Evolutionary conservation across 1,140 invertebrate genomes (phyloP).

Genomic region (Orussus abietinus): DNA sequence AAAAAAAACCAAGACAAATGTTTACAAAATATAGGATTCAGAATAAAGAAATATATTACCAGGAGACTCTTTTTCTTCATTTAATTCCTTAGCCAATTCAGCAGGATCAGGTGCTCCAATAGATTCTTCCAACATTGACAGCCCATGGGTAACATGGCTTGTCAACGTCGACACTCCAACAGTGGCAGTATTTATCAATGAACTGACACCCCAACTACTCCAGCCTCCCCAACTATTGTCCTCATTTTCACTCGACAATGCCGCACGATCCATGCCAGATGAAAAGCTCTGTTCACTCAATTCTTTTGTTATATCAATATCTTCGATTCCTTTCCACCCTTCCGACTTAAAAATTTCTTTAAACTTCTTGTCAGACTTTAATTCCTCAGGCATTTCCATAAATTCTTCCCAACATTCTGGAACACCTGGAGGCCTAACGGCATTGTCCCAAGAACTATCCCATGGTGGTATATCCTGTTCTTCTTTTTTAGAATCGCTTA

Average conservation of each 20-base stretch:
- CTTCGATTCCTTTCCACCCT: conserved; percentile 41
- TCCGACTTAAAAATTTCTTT: conserved; percentile 45
- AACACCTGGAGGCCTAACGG: neutral
- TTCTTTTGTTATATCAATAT: conserved; percentile 34
- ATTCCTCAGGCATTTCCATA: conserved; percentile 40
- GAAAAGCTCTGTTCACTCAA: conserved; percentile 31
- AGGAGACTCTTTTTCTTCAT: too few species aligned
- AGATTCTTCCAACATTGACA: conserved; percentile 71
- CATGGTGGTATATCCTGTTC: too few species aligned
- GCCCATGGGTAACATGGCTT: conserved; percentile 71
- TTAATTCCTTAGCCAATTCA: conserved; percentile 67
- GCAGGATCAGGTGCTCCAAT: conserved; percentile 75
- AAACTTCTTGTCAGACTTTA: conserved; percentile 48
- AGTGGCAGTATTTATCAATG: conserved; percentile 69
- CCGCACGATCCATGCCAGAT: conserved; percentile 27
- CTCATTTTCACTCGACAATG: conserved; percentile 12
- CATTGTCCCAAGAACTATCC: conserved; percentile 2
- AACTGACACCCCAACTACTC: conserved; percentile 66
- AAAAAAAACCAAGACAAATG: too few species aligned
- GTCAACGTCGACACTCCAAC: conserved; percentile 71
- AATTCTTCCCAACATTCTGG: conserved; percentile 19
- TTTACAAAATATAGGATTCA: too few species aligned
- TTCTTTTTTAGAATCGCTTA: conserved; percentile 9
- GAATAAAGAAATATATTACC: too few species aligned
- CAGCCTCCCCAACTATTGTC: conserved; percentile 59